These are phyloP conservation scores for Sapayoa aenigma DNA, from an alignment of 2,113 vertebrate species.

Conservation along the genomic window DNA sequence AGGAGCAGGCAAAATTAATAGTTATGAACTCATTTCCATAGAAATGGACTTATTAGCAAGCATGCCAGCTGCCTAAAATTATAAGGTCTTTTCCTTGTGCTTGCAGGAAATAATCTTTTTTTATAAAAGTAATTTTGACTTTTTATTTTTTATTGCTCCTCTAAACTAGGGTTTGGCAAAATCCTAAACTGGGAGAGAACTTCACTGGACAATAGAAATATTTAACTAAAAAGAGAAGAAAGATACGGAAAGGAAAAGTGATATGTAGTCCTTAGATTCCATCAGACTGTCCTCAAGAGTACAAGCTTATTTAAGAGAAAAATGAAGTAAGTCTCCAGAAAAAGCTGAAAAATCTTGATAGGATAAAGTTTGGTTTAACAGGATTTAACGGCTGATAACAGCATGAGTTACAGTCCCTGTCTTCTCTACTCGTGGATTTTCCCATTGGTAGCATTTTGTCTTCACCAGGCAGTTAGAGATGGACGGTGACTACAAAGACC, in stretches of 20 bases:
- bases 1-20: slow-evolving; percentile 70
- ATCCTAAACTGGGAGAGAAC: not conserved
- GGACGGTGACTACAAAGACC: not conserved
- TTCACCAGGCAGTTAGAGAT: not conserved
- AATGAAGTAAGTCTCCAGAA: not conserved
- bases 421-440: not conserved
- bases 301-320: slow-evolving; percentile 12
- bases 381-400: not conserved
- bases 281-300: not conserved
- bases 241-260: not conserved
- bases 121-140: slow-evolving; percentile 47
- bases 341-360: not conserved
- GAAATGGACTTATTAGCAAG: slow-evolving; percentile 72
- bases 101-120: slow-evolving; percentile 62
- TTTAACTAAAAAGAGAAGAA: not conserved
- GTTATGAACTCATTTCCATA: slow-evolving; percentile 70
- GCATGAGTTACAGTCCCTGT: not conserved
- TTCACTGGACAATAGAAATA: not conserved
- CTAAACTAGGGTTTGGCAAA: slow-evolving; percentile 26
- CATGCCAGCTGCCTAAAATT: slow-evolving; percentile 56
- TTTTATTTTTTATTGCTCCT: slow-evolving; percentile 20
- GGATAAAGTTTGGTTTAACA: not conserved
- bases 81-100: slow-evolving; percentile 59
- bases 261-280: not conserved
- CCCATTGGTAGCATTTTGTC: not conserved